Evolutionary conservation across 2,113 vertebrate species (phyloP).

Genomic region (Montifringilla adamsi): DNA sequence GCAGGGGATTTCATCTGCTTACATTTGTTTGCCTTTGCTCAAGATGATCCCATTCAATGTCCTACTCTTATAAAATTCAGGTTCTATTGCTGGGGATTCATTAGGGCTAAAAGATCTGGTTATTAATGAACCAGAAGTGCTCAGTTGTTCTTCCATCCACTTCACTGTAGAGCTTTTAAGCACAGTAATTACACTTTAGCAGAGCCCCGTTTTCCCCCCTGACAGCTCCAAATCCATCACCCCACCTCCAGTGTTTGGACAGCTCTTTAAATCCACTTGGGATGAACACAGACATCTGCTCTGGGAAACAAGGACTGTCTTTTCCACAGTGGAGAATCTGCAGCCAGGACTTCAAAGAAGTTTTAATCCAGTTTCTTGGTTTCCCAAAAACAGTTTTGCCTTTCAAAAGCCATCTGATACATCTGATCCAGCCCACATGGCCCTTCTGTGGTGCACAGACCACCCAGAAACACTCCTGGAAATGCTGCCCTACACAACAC

Average conservation of each 20-base stretch:
- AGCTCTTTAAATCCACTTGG: conserved; percentile 56
- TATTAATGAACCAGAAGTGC: conserved; percentile 66
- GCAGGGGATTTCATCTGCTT: conserved; percentile 36
- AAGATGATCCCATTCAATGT: neutral
- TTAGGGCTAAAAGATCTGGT: conserved; percentile 29
- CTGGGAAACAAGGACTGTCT: neutral
- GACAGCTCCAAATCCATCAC: conserved; percentile 59
- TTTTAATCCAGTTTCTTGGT: conserved; percentile 37
- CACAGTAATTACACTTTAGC: conserved; percentile 30
- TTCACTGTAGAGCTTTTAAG: conserved; percentile 49
- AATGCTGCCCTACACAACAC: neutral
- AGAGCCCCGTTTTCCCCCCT: conserved; percentile 18
- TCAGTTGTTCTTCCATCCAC: conserved; percentile 54
- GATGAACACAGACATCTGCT: conserved; percentile 23
- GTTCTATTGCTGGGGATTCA: conserved; percentile 23
- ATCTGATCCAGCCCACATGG: conserved; percentile 57
- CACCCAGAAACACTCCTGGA: conserved; percentile 46
- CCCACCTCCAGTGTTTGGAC: conserved; percentile 55
- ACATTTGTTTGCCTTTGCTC: conserved; percentile 22
- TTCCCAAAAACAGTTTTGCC: conserved; percentile 13
- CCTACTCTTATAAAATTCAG: neutral
- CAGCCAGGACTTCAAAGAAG: conserved; percentile 33
- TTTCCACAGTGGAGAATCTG: neutral
- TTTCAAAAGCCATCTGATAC: conserved; percentile 56
- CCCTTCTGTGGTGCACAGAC: conserved; percentile 21